A percentile compares a stretch with the other conserved stretches of the same genome.
These are phyloP conservation scores for Pangasianodon hypophthalmus DNA, from an alignment of 2,113 vertebrate genomes.

Conservation along the genomic window DNA sequence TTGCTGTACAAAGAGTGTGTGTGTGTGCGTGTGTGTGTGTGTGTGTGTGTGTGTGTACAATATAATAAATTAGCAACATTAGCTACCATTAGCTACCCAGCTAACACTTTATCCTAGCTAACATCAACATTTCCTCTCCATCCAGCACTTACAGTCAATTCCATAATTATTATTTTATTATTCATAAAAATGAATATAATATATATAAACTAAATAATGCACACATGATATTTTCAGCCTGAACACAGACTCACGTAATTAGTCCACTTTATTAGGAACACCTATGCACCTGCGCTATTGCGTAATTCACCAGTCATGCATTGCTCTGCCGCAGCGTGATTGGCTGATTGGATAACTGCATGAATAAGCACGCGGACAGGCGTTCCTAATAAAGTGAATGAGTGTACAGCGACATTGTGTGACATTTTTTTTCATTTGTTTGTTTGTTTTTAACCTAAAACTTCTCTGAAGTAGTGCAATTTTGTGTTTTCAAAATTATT, in stretches of 20 bases:
- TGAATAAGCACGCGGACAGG: background rate
- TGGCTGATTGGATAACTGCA: background rate
- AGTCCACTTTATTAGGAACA: background rate
- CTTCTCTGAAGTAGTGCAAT: background rate
- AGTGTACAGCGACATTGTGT: background rate
- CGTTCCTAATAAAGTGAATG: background rate
- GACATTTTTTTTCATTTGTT: background rate
- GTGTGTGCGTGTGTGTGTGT: conserved; percentile 9
- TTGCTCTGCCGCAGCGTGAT: background rate
- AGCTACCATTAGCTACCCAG: background rate
- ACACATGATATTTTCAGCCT: background rate
- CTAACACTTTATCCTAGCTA: background rate
- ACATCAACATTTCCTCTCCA: background rate
- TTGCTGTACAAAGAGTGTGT: background rate
- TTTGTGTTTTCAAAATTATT: background rate
- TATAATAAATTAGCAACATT: background rate
- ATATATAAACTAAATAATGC: background rate
- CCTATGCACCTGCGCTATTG: background rate
- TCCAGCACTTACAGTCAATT: background rate
- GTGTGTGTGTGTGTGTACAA: conserved; percentile 9
- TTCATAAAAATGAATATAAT: background rate
- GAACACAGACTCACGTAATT: background rate
- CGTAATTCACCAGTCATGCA: background rate
- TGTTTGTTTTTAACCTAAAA: background rate
- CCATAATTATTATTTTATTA: background rate